Evolutionary conservation across 2,797 vertebrate species (phyloP).

Genomic region (Darevskia mixta): DNA sequence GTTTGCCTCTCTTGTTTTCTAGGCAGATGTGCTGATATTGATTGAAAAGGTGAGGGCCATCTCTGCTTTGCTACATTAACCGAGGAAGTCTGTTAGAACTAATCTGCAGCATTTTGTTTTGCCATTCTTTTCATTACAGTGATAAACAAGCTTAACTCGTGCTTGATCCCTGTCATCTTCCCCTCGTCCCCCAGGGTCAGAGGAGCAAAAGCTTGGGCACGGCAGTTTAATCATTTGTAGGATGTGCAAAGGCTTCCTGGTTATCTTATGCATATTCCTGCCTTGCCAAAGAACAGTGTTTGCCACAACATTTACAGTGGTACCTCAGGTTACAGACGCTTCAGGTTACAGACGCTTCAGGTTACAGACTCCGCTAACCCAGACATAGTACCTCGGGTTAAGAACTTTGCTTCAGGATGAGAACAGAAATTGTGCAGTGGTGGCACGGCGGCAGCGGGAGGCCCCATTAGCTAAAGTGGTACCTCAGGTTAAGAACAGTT

Average conservation of each 20-base stretch:
- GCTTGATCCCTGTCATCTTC: constrained; percentile 1
- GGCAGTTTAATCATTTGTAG: background rate
- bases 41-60: background rate
- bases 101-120: constrained; percentile 38
- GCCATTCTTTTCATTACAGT: constrained; percentile 28
- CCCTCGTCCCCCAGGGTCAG: background rate
- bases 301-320: background rate
- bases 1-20: background rate
- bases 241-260: background rate
- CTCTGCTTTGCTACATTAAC: background rate
- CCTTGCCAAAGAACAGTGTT: background rate
- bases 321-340: too few species aligned
- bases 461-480: too few species aligned
- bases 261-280: background rate
- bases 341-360: too few species aligned
- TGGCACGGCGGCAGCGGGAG: too few species aligned
- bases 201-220: background rate
- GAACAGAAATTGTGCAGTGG: too few species aligned
- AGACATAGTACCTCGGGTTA: too few species aligned
- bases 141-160: constrained; percentile 12
- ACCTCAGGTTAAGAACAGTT: too few species aligned
- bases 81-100: constrained; percentile 24
- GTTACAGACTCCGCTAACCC: too few species aligned
- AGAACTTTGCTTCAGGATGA: too few species aligned
- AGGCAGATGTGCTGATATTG: background rate